phyloP scores from a whole-genome alignment of 2,113 vertebrate genomes.

The Pampusana beccarii region DNA sequence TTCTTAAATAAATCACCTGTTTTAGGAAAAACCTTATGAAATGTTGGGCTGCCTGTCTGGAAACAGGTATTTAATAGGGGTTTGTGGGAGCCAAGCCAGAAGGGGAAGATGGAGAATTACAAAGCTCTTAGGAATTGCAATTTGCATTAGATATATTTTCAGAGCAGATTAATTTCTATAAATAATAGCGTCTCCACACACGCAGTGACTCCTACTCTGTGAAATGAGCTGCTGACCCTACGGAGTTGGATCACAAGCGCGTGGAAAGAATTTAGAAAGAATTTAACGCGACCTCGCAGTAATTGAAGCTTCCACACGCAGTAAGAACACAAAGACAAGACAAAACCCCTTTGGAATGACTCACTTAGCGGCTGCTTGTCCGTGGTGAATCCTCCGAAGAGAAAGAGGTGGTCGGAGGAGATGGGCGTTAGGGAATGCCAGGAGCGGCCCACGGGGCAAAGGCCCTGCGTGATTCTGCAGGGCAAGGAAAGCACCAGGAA shows the following conservation, averaged over 20 bases:
- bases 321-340: background rate
- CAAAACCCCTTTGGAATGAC: slow-evolving; percentile 28
- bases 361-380: slow-evolving; percentile 93
- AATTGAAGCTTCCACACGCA: background rate
- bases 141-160: background rate
- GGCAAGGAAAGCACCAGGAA: background rate
- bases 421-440: slow-evolving; percentile 94
- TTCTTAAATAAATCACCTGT: background rate
- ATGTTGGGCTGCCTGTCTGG: background rate
- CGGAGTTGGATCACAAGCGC: background rate
- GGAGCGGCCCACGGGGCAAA: slow-evolving; percentile 86
- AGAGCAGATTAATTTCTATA: background rate
- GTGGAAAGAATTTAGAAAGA: background rate
- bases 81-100: background rate
- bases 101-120: background rate
- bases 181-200: background rate
- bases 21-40: background rate
- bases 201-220: background rate
- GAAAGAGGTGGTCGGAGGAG: slow-evolving; percentile 91
- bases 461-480: slow-evolving; percentile 71
- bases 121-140: background rate
- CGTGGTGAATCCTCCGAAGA: slow-evolving; percentile 97
- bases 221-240: background rate
- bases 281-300: background rate
- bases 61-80: background rate